phyloP scores from a whole-genome alignment of 2,797 vertebrate species.

The Acanthiza pusilla region DNA sequence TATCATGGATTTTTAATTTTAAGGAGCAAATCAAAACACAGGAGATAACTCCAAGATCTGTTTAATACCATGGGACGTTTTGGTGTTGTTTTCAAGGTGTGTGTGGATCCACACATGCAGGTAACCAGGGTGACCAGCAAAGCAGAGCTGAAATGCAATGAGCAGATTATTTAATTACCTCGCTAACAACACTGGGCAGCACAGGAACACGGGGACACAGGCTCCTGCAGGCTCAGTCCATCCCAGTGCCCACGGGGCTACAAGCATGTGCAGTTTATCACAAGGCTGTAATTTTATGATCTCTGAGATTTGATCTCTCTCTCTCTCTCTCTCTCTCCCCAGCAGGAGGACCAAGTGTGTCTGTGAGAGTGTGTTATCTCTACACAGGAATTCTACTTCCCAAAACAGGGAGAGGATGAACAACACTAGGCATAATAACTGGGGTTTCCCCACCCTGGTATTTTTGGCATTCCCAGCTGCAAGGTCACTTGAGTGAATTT shows the following conservation, averaged over 20 bases:
- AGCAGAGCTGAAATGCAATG: background rate
- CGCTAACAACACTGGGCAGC: fast-evolving
- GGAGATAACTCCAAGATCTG: background rate
- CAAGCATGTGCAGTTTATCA: background rate
- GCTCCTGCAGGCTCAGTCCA: too few species aligned
- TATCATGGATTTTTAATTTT: background rate
- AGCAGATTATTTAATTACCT: background rate
- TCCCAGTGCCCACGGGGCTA: too few species aligned
- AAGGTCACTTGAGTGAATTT: background rate
- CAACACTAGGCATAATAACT: background rate
- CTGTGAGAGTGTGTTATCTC: background rate
- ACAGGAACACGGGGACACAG: background rate
- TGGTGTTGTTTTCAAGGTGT: background rate
- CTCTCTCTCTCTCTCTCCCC: background rate
- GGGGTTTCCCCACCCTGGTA: background rate
- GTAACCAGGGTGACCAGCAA: background rate
- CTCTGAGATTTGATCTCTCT: background rate
- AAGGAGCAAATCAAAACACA: background rate
- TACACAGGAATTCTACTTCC: background rate
- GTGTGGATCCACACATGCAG: background rate
- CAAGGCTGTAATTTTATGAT: background rate
- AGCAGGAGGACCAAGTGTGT: background rate
- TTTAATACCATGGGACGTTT: background rate
- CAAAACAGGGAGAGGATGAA: background rate
- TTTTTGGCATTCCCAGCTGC: background rate